Percentiles rank a stretch among this genome's conserved stretches.
phyloP scores from a whole-genome alignment of 1,140 invertebrate species.

The Bombus cullumanus region DNA sequence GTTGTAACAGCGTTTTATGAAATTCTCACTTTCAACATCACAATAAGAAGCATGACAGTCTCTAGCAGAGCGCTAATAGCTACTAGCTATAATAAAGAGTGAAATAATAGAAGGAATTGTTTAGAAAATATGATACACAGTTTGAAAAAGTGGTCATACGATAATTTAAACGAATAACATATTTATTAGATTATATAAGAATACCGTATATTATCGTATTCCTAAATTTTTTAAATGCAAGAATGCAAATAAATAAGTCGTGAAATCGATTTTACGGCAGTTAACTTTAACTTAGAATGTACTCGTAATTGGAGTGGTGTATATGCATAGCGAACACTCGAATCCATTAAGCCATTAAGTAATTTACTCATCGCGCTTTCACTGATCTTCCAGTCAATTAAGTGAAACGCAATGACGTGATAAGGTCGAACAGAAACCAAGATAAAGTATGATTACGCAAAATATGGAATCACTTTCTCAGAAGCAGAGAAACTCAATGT shows the following conservation, averaged over 20 bases:
- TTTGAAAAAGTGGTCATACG: neutral
- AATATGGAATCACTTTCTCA: conserved; percentile 7
- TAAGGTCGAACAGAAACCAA: neutral
- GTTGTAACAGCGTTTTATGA: neutral
- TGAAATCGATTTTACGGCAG: no score
- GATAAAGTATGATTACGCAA: neutral
- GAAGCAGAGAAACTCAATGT: neutral
- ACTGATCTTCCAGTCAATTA: neutral
- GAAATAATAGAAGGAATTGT: neutral
- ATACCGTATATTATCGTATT: neutral
- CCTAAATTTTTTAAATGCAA: neutral
- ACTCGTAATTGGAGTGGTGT: neutral
- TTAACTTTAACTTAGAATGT: neutral
- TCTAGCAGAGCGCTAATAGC: neutral
- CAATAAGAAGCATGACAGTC: neutral
- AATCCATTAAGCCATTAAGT: neutral
- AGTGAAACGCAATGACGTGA: neutral
- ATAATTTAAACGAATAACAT: neutral
- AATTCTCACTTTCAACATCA: conserved; percentile 5
- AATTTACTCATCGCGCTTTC: neutral
- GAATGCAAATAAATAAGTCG: neutral
- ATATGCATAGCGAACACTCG: neutral
- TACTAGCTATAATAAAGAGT: neutral
- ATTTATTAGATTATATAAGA: neutral
- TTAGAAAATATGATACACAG: neutral